Evolutionary conservation across 2,888 invertebrate species (phyloP).

Genomic region (Osmoderma eremita): DNA sequence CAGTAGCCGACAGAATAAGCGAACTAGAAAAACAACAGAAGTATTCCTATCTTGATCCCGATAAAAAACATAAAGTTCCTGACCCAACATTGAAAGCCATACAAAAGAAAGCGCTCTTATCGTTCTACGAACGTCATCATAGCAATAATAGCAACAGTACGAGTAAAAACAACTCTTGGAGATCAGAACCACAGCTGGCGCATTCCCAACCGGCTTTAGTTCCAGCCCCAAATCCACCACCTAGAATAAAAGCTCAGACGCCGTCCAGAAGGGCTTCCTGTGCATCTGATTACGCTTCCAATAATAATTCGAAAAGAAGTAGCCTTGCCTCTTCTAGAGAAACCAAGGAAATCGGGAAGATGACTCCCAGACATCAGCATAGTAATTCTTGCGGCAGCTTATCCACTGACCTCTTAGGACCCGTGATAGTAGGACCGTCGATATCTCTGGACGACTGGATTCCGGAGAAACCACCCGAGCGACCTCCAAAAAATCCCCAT

Average conservation of each 20-base stretch:
- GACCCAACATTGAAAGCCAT: constrained; percentile 81
- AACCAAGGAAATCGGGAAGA: constrained; percentile 56
- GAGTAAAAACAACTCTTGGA: constrained; percentile 62
- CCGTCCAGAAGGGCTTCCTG: constrained; percentile 72
- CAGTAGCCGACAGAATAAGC: constrained; percentile 74
- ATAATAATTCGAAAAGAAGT: constrained; percentile 63
- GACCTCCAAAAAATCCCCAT: constrained; percentile 82
- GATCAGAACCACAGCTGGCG: constrained; percentile 70
- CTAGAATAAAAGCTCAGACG: constrained; percentile 62
- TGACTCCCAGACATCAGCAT: constrained; percentile 66
- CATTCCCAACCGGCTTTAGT: constrained; percentile 54
- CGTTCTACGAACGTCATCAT: constrained; percentile 82
- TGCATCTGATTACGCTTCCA: constrained; percentile 74
- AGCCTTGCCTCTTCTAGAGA: constrained; percentile 58
- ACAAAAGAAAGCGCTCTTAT: constrained; percentile 83
- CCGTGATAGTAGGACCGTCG: constrained; percentile 71
- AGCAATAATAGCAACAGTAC: constrained; percentile 50
- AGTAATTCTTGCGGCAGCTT: constrained; percentile 71
- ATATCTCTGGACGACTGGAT: constrained; percentile 76
- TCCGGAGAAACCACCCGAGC: constrained; percentile 79
- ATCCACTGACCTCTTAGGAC: constrained; percentile 69
- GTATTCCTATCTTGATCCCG: constrained; percentile 77
- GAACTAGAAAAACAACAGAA: constrained; percentile 72
- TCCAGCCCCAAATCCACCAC: constrained; percentile 60
- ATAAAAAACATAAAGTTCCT: constrained; percentile 76